Base-by-base conservation (phyloP, 2,888 invertebrate genomes). In the Eurytoma californica region DNA sequence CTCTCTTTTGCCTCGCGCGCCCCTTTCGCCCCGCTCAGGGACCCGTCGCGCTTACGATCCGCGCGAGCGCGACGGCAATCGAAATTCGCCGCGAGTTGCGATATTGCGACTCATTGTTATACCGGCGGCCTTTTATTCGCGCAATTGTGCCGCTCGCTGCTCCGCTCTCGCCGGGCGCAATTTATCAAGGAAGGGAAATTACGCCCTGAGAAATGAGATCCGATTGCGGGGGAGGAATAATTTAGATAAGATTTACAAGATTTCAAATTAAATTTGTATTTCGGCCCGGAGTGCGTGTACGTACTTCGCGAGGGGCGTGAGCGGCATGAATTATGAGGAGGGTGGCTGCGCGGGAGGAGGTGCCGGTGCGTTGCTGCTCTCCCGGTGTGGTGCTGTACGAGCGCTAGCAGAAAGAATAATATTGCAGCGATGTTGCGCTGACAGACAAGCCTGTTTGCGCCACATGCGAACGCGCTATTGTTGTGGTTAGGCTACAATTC, bases 401-500 rank as follows among this genome's bases (percentile, higher is more conserved):
- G 9, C 39, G 9, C 39, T 1, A 39, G 39, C 39, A 7, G 7
- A 39, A 39, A 39, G 39, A 39, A 39, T 53, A 5, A 53, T n/a
- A 53, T n/a, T 53, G 53, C n/a, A 53, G n/a, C 53, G 53, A 53
- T n/a, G 53, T 53, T n/a, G n/a, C 3, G 28, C 30, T 65, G 28
- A 51, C 65, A 55, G 61, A 61, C 63, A 63, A 78, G 68, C 73
- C 39, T 30, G 30, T 75, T 66, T 75, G 55, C 66, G 20, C 18
- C 65, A 57, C 47, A 49, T 76, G 66, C 57, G 72, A 55, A 9
- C 49, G 47, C 14, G 30, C 58, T 47, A 79, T 79, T 79, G 69
- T 73, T 70, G 69, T 28, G 79, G 79, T 74, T 39, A 20, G 57
- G 60, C 63, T 60, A 67, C 66, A 69, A 3, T 51, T 69, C 63